Percentiles rank a stretch among this genome's conserved stretches.
Conservation (phyloP, 2,888 invertebrate species). For the Acleris emargana region DNA sequence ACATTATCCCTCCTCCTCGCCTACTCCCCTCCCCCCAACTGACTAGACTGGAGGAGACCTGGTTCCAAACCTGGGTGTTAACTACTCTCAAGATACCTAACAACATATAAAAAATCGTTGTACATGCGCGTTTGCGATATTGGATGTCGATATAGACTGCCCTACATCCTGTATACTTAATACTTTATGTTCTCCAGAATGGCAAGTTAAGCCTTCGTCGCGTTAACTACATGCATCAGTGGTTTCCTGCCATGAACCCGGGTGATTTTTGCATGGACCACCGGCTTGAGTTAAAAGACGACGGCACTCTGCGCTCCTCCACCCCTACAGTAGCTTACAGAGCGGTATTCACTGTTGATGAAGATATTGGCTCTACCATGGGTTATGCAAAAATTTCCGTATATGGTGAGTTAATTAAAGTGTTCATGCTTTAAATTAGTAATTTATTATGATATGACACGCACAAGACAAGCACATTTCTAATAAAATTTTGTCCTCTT, state of each 20-base stretch:
- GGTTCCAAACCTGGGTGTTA: too few species aligned
- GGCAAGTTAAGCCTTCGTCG: neutral
- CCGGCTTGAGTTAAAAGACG: neutral
- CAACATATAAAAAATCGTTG: too few species aligned
- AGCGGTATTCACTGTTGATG: neutral
- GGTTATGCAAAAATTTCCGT: neutral
- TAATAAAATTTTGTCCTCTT: neutral
- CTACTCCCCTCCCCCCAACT: too few species aligned
- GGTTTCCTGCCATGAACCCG: neutral
- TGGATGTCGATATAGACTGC: too few species aligned
- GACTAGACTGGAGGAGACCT: too few species aligned
- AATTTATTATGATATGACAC: neutral
- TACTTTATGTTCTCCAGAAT: neutral
- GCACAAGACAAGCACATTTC: neutral
- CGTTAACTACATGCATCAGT: constrained; percentile 1
- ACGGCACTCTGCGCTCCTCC: neutral
- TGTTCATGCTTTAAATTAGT: neutral
- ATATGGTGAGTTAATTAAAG: constrained; percentile 2
- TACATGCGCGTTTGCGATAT: too few species aligned
- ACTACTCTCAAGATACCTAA: too few species aligned
- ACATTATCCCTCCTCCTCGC: too few species aligned
- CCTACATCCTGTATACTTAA: too few species aligned
- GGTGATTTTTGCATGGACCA: constrained; percentile 2
- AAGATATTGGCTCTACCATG: neutral
- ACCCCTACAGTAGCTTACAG: neutral